Conservation (phyloP, 2,113 vertebrate species). For the Rhinichthys klamathensis region DNA sequence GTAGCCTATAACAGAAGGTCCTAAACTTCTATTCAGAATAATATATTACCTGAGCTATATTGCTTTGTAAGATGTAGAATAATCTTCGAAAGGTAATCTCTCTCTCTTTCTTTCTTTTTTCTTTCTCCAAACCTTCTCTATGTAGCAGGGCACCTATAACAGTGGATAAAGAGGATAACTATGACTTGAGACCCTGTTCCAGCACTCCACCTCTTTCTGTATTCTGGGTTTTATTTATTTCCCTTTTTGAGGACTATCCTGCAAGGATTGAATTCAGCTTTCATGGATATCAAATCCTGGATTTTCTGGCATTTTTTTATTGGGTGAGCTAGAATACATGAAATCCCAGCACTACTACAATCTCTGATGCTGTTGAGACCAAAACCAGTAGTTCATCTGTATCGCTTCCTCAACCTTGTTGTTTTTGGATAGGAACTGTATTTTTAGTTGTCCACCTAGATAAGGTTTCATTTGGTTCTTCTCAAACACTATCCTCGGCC, state of each 20-base stretch:
- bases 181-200: constrained; percentile 29
- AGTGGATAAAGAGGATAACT: neutral
- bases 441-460: neutral
- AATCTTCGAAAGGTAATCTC: neutral
- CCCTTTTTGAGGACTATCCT: constrained; percentile 21
- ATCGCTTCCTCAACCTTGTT: constrained; percentile 11
- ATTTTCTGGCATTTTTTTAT: constrained; percentile 51
- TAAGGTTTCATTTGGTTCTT: neutral
- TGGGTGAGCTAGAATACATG: constrained; percentile 42
- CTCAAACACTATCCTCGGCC: neutral
- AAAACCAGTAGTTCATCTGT: constrained; percentile 26
- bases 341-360: constrained; percentile 53
- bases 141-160: constrained; percentile 9
- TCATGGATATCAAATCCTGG: constrained; percentile 53
- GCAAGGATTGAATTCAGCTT: constrained; percentile 41
- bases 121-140: neutral
- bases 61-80: neutral
- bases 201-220: constrained; percentile 9
- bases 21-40: neutral
- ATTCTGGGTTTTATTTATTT: constrained; percentile 51
- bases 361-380: constrained; percentile 41
- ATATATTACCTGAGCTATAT: neutral
- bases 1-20: neutral
- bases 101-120: neutral
- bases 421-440: neutral